phyloP scores from a whole-genome alignment of 2,797 vertebrate species.

The Vireo griseus region DNA sequence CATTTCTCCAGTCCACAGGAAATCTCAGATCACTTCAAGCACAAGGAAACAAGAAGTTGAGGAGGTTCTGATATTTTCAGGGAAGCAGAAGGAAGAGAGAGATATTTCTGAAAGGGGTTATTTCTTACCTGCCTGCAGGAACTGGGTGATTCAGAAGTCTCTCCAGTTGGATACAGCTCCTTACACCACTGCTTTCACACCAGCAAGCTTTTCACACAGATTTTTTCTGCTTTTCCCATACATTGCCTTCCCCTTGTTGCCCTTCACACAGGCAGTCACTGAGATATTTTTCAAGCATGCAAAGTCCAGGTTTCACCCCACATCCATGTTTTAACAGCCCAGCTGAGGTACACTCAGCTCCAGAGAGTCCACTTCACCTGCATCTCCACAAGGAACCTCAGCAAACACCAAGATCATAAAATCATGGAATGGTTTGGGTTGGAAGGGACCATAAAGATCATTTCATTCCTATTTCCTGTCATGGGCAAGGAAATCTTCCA shows the following conservation, averaged over 20 bases:
- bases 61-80: neutral
- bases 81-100: neutral
- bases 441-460: neutral
- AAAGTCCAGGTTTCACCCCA: neutral
- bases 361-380: neutral
- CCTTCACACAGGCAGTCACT: neutral
- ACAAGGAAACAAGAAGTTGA: neutral
- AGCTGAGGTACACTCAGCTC: too few species aligned
- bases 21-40: neutral
- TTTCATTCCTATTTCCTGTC: neutral
- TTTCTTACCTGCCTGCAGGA: neutral
- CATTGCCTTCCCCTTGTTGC: fast-evolving
- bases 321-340: neutral
- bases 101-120: neutral
- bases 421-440: neutral
- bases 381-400: neutral
- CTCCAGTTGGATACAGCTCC: neutral
- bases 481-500: neutral
- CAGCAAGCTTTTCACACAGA: neutral
- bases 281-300: neutral
- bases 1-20: neutral
- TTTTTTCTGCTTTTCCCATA: neutral
- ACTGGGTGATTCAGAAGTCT: neutral
- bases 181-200: neutral
- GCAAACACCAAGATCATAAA: neutral